Percentiles rank a stretch among this genome's conserved stretches.
phyloP scores from a whole-genome alignment of 2,113 vertebrate genomes.

The Rhagologus leucostigma region DNA sequence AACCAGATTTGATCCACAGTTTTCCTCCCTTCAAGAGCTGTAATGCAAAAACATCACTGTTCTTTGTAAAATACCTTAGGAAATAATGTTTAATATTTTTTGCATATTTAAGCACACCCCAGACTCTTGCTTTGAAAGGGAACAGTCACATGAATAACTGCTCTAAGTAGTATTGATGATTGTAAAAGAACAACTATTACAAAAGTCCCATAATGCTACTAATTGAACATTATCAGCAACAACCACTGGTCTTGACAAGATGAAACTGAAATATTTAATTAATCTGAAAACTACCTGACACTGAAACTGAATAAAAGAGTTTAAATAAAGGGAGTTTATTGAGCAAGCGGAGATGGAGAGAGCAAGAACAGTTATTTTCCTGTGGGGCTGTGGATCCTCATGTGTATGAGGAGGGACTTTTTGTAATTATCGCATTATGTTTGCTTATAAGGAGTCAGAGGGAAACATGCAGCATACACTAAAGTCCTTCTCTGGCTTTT shows the following conservation, averaged over 20 bases:
- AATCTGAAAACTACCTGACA: not conserved
- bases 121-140: not conserved
- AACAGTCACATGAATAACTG: not conserved
- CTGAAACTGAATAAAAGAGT: not conserved
- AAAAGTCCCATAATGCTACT: not conserved
- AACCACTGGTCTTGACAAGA: not conserved
- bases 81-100: not conserved
- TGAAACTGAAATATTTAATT: not conserved
- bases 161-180: not conserved
- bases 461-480: fast-evolving
- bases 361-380: not conserved
- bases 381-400: not conserved
- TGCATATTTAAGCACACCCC: not conserved
- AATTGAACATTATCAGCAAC: not conserved
- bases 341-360: not conserved
- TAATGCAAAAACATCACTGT: not conserved
- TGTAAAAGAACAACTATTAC: not conserved
- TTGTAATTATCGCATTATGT: not conserved
- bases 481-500: not conserved
- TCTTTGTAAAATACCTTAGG: not conserved
- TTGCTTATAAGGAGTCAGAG: not conserved
- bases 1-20: not conserved
- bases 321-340: not conserved
- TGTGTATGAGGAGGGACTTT: not conserved
- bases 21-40: not conserved